phyloP scores from a whole-genome alignment of 2,797 vertebrate genomes.

The Brotogeris chrysoptera region DNA sequence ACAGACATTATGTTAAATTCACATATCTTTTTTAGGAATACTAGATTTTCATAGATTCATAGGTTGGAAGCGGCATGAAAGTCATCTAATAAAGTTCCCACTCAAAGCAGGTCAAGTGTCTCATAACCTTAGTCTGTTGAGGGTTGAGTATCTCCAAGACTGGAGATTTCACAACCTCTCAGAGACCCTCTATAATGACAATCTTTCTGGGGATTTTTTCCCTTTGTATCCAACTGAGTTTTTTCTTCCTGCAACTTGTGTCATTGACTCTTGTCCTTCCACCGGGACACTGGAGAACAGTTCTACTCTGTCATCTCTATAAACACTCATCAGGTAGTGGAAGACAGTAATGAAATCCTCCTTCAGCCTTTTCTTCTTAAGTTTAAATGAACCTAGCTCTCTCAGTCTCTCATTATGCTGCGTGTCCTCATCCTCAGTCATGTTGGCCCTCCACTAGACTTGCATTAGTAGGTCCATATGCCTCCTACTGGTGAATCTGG shows the following conservation, averaged over 20 bases:
- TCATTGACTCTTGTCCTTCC: background rate
- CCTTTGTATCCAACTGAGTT: background rate
- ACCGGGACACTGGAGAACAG: background rate
- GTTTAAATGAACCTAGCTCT: background rate
- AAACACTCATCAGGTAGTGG: background rate
- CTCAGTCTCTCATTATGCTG: background rate
- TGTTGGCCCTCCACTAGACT: background rate
- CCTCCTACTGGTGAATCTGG: background rate
- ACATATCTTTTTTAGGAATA: fast-evolving
- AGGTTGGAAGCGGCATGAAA: background rate
- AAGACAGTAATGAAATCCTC: background rate
- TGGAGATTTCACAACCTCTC: background rate
- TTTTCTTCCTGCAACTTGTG: background rate
- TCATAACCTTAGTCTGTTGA: background rate
- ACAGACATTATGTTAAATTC: background rate
- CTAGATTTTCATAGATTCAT: background rate
- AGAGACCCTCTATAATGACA: background rate
- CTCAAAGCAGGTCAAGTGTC: background rate
- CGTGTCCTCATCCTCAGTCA: no score
- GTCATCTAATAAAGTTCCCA: background rate
- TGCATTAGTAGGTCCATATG: fast-evolving
- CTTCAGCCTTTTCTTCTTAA: background rate
- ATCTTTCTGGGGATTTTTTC: background rate
- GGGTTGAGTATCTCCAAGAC: background rate
- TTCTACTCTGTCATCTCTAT: background rate